Percentiles rank a stretch among this genome's conserved stretches.
Evolutionary conservation across 2,113 vertebrate genomes (phyloP).

Genomic region (Baryphthengus martii): DNA sequence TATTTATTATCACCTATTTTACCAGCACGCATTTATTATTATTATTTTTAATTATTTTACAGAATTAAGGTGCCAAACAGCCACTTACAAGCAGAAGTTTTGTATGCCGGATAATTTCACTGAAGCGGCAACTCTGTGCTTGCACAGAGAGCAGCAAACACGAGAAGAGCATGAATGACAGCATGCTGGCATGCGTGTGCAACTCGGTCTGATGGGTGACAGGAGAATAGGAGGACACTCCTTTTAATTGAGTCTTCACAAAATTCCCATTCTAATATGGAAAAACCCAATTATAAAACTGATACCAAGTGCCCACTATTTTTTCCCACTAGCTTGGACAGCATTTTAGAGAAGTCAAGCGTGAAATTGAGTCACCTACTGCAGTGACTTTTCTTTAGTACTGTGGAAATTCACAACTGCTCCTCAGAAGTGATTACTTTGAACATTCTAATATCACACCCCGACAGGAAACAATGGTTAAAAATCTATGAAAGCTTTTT

Average conservation of each 20-base stretch:
- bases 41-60: neutral
- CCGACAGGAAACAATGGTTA: conserved; percentile 53
- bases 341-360: conserved; percentile 39
- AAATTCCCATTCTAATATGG: conserved; percentile 65
- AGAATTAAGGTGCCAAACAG: neutral
- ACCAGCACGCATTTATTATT: neutral
- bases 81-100: conserved; percentile 46
- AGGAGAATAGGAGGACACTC: conserved; percentile 17
- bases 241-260: conserved; percentile 62
- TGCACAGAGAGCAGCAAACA: conserved; percentile 51
- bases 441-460: neutral
- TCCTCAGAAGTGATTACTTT: conserved; percentile 41
- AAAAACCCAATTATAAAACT: conserved; percentile 73
- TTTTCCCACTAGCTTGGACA: conserved; percentile 62
- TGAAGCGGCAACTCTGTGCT: neutral
- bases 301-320: conserved; percentile 69
- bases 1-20: neutral
- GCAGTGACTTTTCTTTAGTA: neutral
- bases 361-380: conserved; percentile 69
- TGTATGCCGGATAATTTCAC: neutral
- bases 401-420: conserved; percentile 45
- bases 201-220: conserved; percentile 15
- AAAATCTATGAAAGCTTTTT: neutral
- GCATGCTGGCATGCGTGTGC: conserved; percentile 57
- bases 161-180: conserved; percentile 31